Percentiles rank a stretch among this genome's conserved stretches.
These are phyloP conservation scores for Sebastes schlegelii DNA, from an alignment of 2,113 vertebrate species.

Conservation along the genomic window DNA sequence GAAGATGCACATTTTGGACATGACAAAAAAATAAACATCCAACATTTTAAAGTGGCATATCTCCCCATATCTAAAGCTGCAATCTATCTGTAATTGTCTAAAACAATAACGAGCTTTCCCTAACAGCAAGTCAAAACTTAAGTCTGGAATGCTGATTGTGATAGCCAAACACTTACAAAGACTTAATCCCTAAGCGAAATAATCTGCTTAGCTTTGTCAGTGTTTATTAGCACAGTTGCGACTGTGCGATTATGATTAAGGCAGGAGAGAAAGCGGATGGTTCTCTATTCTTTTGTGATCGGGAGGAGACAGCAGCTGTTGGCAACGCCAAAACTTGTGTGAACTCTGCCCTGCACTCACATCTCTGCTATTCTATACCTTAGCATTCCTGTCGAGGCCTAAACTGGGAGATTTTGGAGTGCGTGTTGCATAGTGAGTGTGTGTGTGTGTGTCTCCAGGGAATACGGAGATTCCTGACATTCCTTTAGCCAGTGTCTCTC, in stretches of 20 bases:
- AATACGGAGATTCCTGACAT: slow-evolving; percentile 79
- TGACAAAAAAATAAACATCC: background rate
- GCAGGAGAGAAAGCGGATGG: slow-evolving; percentile 6
- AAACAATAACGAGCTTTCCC: background rate
- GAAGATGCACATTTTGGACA: background rate
- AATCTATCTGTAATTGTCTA: background rate
- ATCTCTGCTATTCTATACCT: slow-evolving; percentile 35
- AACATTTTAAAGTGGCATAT: background rate
- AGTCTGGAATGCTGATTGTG: slow-evolving; percentile 30
- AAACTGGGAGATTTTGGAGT: slow-evolving; percentile 18
- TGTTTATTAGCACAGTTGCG: slow-evolving; percentile 25
- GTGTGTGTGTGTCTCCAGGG: slow-evolving; percentile 41
- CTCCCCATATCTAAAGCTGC: background rate
- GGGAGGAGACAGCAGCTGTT: slow-evolving; percentile 3
- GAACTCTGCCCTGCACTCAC: slow-evolving; percentile 21
- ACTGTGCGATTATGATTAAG: slow-evolving; percentile 19
- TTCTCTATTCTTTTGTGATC: background rate
- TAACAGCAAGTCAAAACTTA: slow-evolving; percentile 11
- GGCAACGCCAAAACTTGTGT: slow-evolving; percentile 10
- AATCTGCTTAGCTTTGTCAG: slow-evolving; percentile 37
- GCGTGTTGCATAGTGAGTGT: slow-evolving; percentile 5
- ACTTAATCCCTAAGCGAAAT: slow-evolving; percentile 36
- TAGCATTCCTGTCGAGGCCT: slow-evolving; percentile 24
- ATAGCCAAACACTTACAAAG: slow-evolving; percentile 39
- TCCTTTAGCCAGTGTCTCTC: slow-evolving; percentile 71